A percentile compares a stretch with the other conserved stretches of the same genome.
phyloP scores from a whole-genome alignment of 2,797 vertebrate genomes.

The Siniperca obscura region DNA sequence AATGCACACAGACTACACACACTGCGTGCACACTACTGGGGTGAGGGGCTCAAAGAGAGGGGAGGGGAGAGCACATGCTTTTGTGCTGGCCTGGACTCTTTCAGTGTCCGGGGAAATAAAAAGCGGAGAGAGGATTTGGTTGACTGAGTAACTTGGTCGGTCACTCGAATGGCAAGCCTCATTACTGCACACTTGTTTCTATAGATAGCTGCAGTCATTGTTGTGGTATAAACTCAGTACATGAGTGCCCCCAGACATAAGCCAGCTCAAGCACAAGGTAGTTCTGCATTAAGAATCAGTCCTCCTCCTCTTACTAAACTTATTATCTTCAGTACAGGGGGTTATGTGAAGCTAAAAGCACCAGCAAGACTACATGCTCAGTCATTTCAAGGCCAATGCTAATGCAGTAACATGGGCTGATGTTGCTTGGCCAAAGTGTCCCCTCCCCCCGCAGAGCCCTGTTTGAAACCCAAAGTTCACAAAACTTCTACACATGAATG shows the following conservation, averaged over 20 bases:
- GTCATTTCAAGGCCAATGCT: conserved; percentile 33
- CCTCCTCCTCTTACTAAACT: background rate
- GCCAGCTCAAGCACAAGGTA: background rate
- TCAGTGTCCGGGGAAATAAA: conserved; percentile 60
- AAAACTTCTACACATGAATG: conserved; percentile 69
- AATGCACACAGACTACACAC: conserved; percentile 56
- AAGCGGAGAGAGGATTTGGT: conserved; percentile 70
- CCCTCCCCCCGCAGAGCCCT: conserved; percentile 4
- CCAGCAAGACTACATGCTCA: background rate
- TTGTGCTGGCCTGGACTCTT: conserved; percentile 70
- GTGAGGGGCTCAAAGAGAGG: conserved; percentile 69
- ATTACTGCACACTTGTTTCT: conserved; percentile 58
- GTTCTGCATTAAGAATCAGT: background rate
- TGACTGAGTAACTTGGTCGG: conserved; percentile 74
- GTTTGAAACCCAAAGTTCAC: conserved; percentile 54
- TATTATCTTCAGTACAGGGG: background rate
- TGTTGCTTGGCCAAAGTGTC: conserved; percentile 12
- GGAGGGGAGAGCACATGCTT: conserved; percentile 66
- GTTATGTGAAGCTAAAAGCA: conserved; percentile 25
- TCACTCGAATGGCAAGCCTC: conserved; percentile 51
- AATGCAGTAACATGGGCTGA: conserved; percentile 16
- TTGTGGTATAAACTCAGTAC: conserved; percentile 51
- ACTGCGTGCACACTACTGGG: conserved; percentile 47
- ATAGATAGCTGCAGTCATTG: conserved; percentile 53
- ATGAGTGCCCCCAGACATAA: conserved; percentile 29